These are phyloP conservation scores for Heliopora coerulea DNA, from an alignment of 92 coral and sea anemone species.

Conservation along the genomic window DNA sequence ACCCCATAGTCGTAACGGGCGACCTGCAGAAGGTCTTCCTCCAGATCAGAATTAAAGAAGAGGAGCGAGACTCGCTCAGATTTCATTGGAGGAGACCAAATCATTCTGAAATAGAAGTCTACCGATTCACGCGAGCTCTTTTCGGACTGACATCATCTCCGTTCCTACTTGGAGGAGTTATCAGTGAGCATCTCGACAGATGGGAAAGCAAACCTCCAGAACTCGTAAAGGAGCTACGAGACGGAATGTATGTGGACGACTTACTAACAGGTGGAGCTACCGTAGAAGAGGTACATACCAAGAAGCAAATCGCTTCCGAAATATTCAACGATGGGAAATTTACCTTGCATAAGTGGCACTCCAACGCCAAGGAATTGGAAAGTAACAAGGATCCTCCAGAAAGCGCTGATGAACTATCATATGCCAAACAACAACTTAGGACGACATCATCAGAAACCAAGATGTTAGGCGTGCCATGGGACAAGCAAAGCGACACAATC, in stretches of 20 bases:
- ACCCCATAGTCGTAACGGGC: neutral
- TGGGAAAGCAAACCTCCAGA: neutral
- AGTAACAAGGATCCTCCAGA: neutral
- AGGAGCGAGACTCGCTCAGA: neutral
- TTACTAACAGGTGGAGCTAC: neutral
- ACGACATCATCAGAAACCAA: neutral
- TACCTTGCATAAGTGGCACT: too few species aligned
- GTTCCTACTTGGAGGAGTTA: neutral
- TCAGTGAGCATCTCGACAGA: neutral
- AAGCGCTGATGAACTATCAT: neutral
- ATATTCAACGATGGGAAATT: neutral
- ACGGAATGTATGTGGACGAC: neutral
- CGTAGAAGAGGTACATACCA: neutral
- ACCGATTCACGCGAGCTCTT: neutral
- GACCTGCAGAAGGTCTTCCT: neutral
- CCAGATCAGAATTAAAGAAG: neutral
- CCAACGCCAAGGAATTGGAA: neutral
- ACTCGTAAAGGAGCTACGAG: neutral
- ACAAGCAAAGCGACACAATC: neutral
- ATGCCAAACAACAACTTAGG: neutral
- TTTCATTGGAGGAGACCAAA: neutral
- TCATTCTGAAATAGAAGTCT: too few species aligned
- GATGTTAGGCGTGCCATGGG: neutral
- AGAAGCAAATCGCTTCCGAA: neutral
- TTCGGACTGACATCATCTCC: neutral